phyloP scores from a whole-genome alignment of 1,140 invertebrate genomes.

The Microplitis mediator region DNA sequence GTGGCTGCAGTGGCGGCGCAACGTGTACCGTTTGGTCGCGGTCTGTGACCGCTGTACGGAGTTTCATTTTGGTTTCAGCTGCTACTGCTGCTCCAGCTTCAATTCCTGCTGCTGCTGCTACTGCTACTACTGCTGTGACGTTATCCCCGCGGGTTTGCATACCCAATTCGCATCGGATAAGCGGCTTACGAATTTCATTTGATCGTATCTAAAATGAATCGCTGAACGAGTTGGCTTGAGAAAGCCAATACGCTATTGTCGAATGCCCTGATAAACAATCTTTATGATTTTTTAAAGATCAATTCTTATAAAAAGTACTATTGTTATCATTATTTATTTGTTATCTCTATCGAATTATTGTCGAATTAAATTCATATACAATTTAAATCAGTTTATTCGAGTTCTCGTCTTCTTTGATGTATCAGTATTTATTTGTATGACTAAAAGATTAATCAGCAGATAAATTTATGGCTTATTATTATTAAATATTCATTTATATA shows the following conservation, averaged over 20 bases:
- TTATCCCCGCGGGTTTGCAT: constrained; percentile 29
- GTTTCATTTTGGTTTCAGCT: constrained; percentile 30
- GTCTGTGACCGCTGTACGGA: constrained; percentile 1
- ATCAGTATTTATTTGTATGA: too few species aligned
- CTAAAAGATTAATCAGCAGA: too few species aligned
- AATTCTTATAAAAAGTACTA: not conserved
- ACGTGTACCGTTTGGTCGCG: constrained; percentile 10
- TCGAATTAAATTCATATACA: not conserved
- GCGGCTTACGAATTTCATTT: constrained; percentile 29
- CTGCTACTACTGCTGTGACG: constrained; percentile 16
- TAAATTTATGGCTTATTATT: too few species aligned
- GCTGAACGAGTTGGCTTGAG: constrained; percentile 1
- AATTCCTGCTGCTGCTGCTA: too few species aligned
- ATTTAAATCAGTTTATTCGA: too few species aligned
- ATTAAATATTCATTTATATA: too few species aligned
- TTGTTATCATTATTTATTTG: not conserved
- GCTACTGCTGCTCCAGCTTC: too few species aligned
- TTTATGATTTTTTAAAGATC: constrained; percentile 1
- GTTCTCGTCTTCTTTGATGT: too few species aligned
- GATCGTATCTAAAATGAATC: constrained; percentile 32
- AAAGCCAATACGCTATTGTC: constrained; percentile 16
- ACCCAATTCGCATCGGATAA: constrained; percentile 30
- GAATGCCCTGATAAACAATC: constrained; percentile 22
- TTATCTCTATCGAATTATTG: not conserved
- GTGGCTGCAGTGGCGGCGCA: constrained; percentile 16